phyloP scores from a whole-genome alignment of 1,140 invertebrate genomes.

The Scaptodrosophila lebanonensis region DNA sequence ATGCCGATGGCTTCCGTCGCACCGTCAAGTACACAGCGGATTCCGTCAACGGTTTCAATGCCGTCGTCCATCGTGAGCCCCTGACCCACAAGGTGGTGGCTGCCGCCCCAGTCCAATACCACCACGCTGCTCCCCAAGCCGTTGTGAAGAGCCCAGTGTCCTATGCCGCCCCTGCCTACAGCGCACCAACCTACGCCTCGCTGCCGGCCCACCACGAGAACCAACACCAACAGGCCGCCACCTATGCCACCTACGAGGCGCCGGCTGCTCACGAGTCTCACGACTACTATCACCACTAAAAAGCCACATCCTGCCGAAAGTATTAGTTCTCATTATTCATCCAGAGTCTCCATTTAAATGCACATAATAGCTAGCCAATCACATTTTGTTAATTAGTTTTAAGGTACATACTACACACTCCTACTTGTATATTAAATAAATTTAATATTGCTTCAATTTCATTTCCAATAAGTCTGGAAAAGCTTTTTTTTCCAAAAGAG shows the following conservation, averaged over 20 bases:
- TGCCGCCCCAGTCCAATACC: slow-evolving; percentile 44
- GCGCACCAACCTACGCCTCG: slow-evolving; percentile 31
- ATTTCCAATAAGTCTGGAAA: too few relatives aligned
- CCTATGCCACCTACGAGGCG: slow-evolving; percentile 26
- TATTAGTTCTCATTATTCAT: slow-evolving; percentile 52
- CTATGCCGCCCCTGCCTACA: slow-evolving; percentile 44
- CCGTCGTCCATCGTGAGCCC: slow-evolving; percentile 77
- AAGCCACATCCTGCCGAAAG: slow-evolving; percentile 29
- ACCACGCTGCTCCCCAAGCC: slow-evolving; percentile 44
- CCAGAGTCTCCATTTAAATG: slow-evolving; percentile 17
- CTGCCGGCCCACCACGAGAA: slow-evolving; percentile 16
- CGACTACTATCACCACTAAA: slow-evolving; percentile 66
- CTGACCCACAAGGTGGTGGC: slow-evolving; percentile 63
- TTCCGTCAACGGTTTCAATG: slow-evolving; percentile 76
- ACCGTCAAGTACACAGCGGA: slow-evolving; percentile 78
- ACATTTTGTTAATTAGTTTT: slow-evolving; percentile 48
- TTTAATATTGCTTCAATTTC: slow-evolving; percentile 12
- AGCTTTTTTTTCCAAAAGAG: too few relatives aligned
- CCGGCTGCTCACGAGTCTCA: slow-evolving; percentile 51
- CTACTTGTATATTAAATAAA: not conserved
- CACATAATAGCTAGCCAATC: slow-evolving; percentile 25
- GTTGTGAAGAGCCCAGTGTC: slow-evolving; percentile 37
- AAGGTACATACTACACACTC: slow-evolving; percentile 45
- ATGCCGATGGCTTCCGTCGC: slow-evolving; percentile 76
- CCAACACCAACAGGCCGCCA: slow-evolving; percentile 3